A percentile compares a stretch with the other conserved stretches of the same genome.
These are phyloP conservation scores for Bedellia somnulentella DNA, from an alignment of 2,888 invertebrate genomes.

Conservation along the genomic window DNA sequence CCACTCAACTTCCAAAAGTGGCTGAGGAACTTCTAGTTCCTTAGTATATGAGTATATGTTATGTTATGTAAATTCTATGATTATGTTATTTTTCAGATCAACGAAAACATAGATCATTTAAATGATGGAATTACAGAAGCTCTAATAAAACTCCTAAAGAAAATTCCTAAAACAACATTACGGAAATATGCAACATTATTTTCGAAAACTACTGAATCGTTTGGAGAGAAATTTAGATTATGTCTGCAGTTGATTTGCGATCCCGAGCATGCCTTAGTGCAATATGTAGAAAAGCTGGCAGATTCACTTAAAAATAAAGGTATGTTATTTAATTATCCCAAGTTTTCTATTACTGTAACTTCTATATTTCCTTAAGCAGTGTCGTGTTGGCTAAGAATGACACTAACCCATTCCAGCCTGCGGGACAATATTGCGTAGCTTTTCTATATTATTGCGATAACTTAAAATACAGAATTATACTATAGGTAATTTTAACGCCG, in stretches of 20 bases:
- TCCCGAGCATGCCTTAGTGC: constrained; percentile 13
- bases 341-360: too few relatives aligned
- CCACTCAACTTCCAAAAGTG: too few relatives aligned
- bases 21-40: too few relatives aligned
- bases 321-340: too few relatives aligned
- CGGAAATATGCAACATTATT: not conserved
- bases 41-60: not conserved
- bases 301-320: constrained; percentile 5
- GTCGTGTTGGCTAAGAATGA: too few relatives aligned
- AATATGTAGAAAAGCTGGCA: constrained; percentile 13
- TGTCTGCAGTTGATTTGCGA: constrained; percentile 22
- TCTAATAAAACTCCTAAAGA: not conserved
- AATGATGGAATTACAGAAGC: not conserved
- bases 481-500: too few relatives aligned
- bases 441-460: too few relatives aligned
- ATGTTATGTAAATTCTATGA: not conserved
- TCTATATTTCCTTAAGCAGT: too few relatives aligned
- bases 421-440: too few relatives aligned
- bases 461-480: too few relatives aligned
- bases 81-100: constrained; percentile 3
- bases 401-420: too few relatives aligned
- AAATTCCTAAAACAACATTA: not conserved
- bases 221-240: constrained; percentile 11
- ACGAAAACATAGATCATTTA: not conserved
- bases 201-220: not conserved